Base-by-base conservation (phyloP, 2,113 vertebrate genomes). In the Enhydra lutris region DNA sequence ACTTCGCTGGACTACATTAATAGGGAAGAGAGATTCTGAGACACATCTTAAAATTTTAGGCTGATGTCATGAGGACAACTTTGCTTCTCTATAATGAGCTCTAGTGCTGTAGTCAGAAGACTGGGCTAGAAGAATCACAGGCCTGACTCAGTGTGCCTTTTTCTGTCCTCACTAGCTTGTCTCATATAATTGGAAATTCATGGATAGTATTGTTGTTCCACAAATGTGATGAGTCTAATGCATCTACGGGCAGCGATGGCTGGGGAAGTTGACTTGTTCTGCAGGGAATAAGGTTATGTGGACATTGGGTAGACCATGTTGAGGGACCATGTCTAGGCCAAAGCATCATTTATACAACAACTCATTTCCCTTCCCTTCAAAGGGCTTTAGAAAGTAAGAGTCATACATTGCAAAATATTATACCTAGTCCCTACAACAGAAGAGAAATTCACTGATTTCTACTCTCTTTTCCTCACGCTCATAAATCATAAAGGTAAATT, bases 401-500 rank as follows among this genome's bases (percentile, higher is more conserved):
- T 52, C 91, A 93, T 34, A 14, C 14, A 65, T 55, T 95, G 78
- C 31, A 89, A 81, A 94, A 97, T 89, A 71, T 61, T 6, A 67
- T 31, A 47, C 1, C 74, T 83, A 3, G 4, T 11, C 26, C 4
- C 15, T 13, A 39, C 85, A 97, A 65, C 34, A 96, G 94, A 50
- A 1, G 86, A 94, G 94, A 94, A 94, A 95, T 97, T 89, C 89
- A 94, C 89, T 61, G 71, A 97, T 96, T 91, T 57, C 59, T 20
- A 84, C 65, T 88, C 80, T 91, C 95, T 97, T 97, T 96, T 97
- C 89, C 18, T 87, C 78, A 39, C 20, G 6, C 39, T 95, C 97
- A 97, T 95, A 97, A 96, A 97, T 98, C 97, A 96, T 63, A 69
- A 97, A 97, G 96, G 97, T 98, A 98, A 98, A 98, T 96, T 98